Percentiles rank a stretch among this genome's conserved stretches.
Conservation (phyloP, 2,113 vertebrate species). For the Heloderma charlesbogerti region DNA sequence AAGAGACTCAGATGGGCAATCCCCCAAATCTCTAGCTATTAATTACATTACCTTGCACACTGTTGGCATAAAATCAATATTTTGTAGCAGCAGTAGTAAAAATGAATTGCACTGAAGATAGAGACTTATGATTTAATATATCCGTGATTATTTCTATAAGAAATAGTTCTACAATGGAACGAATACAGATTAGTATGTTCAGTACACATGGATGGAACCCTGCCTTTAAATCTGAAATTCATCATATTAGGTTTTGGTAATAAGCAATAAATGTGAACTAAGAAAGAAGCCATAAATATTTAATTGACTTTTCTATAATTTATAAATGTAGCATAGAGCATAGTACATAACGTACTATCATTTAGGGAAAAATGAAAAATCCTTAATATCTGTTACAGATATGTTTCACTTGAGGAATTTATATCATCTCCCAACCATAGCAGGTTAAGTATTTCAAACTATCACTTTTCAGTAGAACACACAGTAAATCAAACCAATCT, state of each 20-base stretch:
- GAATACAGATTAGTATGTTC: not conserved
- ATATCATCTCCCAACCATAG: slow-evolving; percentile 38
- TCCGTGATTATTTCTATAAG: not conserved
- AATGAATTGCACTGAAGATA: not conserved
- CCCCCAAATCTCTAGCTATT: not conserved
- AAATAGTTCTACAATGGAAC: slow-evolving; percentile 36
- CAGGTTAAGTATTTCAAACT: slow-evolving; percentile 36
- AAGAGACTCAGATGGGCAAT: not conserved
- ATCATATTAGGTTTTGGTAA: slow-evolving; percentile 44
- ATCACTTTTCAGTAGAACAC: slow-evolving; percentile 33
- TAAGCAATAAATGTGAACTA: slow-evolving; percentile 53
- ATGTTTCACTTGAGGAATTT: slow-evolving; percentile 46
- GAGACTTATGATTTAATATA: slow-evolving; percentile 14
- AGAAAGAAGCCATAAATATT: slow-evolving; percentile 64
- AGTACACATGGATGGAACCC: slow-evolving; percentile 46
- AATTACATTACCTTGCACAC: not conserved
- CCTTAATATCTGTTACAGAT: slow-evolving; percentile 49
- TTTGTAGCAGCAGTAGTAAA: not conserved
- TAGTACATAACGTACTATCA: slow-evolving; percentile 32
- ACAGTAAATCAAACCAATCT: slow-evolving; percentile 54
- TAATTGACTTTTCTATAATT: slow-evolving; percentile 61
- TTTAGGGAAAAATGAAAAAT: slow-evolving; percentile 29
- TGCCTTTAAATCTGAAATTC: slow-evolving; percentile 48
- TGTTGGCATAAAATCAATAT: fast-evolving
- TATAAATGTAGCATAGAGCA: slow-evolving; percentile 36